Percentiles rank a stretch among this genome's conserved stretches.
phyloP scores from a whole-genome alignment of 2,113 vertebrate genomes.

The Spilogale gracilis region DNA sequence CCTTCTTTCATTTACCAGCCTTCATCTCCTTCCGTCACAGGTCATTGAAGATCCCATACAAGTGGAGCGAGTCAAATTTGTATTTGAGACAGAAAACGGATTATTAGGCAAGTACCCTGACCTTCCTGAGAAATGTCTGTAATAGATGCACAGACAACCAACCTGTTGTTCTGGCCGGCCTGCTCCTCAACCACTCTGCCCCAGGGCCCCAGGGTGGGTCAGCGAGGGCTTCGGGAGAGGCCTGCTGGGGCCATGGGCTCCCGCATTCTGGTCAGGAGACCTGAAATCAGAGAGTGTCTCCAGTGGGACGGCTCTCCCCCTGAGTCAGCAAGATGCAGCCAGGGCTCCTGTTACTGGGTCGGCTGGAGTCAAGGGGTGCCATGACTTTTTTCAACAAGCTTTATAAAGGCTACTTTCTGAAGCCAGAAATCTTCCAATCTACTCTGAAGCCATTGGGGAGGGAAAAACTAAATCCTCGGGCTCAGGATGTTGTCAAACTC shows the following conservation, averaged over 20 bases:
- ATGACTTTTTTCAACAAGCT: neutral
- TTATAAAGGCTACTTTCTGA: neutral
- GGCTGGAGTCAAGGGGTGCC: neutral
- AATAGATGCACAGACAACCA: accelerated
- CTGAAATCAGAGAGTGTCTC: neutral
- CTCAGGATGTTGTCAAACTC: neutral
- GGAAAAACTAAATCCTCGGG: neutral
- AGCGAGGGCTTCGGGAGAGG: neutral
- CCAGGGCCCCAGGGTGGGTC: accelerated
- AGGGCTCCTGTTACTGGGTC: neutral
- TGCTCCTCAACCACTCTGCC: neutral
- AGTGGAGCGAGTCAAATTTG: conserved; percentile 96
- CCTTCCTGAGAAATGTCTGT: neutral
- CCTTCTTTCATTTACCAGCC: neutral
- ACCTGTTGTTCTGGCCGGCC: neutral
- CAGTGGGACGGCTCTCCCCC: accelerated
- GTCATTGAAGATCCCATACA: conserved; percentile 97
- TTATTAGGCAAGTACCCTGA: conserved; percentile 92
- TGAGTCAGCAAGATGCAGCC: neutral
- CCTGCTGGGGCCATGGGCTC: neutral
- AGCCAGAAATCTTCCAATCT: neutral
- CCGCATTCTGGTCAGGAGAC: neutral
- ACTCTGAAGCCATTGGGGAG: neutral
- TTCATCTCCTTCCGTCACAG: conserved; percentile 84
- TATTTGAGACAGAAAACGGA: conserved; percentile 98